phyloP scores from a whole-genome alignment of 2,797 vertebrate genomes.

The Odontamblyopus rebecca region DNA sequence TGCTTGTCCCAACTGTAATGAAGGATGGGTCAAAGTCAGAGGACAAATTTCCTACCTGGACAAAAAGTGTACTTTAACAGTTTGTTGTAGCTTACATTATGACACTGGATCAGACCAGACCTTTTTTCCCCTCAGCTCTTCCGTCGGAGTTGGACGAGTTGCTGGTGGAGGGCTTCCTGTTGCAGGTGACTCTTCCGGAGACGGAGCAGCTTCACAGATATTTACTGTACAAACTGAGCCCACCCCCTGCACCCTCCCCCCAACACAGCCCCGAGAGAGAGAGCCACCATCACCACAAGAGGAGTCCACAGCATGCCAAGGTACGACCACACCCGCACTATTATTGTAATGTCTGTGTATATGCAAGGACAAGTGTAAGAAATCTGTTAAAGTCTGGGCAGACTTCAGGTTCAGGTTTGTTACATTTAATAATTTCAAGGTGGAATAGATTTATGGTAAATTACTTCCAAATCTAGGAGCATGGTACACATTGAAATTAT shows the following conservation, averaged over 20 bases:
- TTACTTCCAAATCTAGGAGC: background rate
- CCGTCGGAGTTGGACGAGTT: conserved; percentile 88
- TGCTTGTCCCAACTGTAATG: too few relatives aligned
- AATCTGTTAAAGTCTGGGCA: too few relatives aligned
- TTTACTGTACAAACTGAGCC: conserved; percentile 81
- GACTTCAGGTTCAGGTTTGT: too few relatives aligned
- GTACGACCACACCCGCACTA: conserved; percentile 26
- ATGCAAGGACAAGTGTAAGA: too few relatives aligned
- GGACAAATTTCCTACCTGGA: too few relatives aligned
- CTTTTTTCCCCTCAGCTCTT: conserved; percentile 69
- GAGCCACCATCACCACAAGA: conserved; percentile 37
- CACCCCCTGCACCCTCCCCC: conserved; percentile 39
- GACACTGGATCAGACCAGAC: too few relatives aligned
- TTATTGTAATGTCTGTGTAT: background rate
- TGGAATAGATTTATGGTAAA: background rate
- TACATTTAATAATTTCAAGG: too few relatives aligned
- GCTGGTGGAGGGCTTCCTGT: conserved; percentile 95
- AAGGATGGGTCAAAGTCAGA: too few relatives aligned
- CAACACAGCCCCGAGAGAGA: conserved; percentile 68
- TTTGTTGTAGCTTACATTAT: too few relatives aligned
- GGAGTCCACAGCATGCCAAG: conserved; percentile 59
- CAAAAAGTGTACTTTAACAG: too few relatives aligned
- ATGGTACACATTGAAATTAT: background rate
- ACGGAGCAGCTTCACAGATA: conserved; percentile 91
- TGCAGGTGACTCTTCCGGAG: conserved; percentile 95